Base-by-base conservation (phyloP, 2,113 vertebrate genomes). In the Meles meles region DNA sequence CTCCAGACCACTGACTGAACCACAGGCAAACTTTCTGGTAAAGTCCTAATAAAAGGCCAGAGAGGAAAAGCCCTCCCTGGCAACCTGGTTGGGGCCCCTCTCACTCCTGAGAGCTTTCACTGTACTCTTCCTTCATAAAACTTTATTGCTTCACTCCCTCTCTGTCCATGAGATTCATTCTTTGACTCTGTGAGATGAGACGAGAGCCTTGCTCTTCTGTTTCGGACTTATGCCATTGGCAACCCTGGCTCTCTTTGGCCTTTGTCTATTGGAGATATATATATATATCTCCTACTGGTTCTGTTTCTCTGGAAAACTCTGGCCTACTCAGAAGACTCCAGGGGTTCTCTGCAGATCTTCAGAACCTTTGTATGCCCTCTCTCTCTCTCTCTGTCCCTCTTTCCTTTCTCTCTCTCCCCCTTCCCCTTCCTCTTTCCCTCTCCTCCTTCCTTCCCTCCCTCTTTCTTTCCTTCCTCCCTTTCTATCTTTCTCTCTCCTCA, bases 361-460 rank as follows among this genome's bases (percentile, higher is more conserved):
- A 18, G 79, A 47, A 29, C 65, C 7, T 14, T 29, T n/a, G 7
- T 2, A 2, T 2, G 5, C 5, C 7, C 18, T 15, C 20, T n/a
- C 25, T 39, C 20, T 65, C 61, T 34, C 20, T 57, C 55, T 71
- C 8, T 14, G 12, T 65, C 27, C 27, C 27, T 63, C 61, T 63
- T 29, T 13, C 61, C 25, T 63, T 29, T 13, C 61, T 27, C 25
- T 61, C 9, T 21, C 25, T 27, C 12, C 12, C 61, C 29, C 12
- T 6, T 12, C 27, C 42, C 42, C 39, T 15, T 13, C 25, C 23
- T 44, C 13, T 23, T 3, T 4, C 2, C 39, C 13, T 17, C 14
- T 34, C 34, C 7, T 18, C 34, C 7, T 18, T n/a, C 65, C 65
- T 14, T 42, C 42, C 72, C 13, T 27, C 25, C 39, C 27, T 29